A percentile compares a stretch with the other conserved stretches of the same genome.
phyloP scores from a whole-genome alignment of 1,140 invertebrate genomes.

The Eriocheir sinensis region DNA sequence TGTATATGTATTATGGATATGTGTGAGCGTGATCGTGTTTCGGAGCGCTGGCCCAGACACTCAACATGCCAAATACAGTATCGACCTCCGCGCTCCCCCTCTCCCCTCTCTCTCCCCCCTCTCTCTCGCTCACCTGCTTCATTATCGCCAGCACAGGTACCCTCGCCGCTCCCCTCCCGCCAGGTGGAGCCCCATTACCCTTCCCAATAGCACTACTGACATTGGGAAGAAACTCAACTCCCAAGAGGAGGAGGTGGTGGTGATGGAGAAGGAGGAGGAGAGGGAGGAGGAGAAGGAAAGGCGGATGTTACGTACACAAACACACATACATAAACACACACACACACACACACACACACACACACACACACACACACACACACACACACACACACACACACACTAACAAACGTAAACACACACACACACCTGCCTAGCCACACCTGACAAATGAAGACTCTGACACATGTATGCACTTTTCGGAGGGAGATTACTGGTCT shows the following conservation, averaged over 20 bases:
- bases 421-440: background rate
- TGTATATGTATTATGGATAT: too few relatives aligned
- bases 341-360: too few relatives aligned
- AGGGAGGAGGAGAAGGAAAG: too few relatives aligned
- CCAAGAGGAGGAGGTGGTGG: background rate
- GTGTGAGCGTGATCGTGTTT: background rate
- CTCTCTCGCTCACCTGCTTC: background rate
- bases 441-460: background rate
- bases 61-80: constrained; percentile 25
- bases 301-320: too few relatives aligned
- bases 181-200: background rate
- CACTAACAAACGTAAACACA: too few relatives aligned
- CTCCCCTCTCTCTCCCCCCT: background rate
- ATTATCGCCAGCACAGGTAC: background rate
- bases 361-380: too few relatives aligned
- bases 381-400: too few relatives aligned
- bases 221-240: background rate
- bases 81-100: background rate
- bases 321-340: too few relatives aligned
- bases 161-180: background rate
- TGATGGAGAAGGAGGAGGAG: too few relatives aligned
- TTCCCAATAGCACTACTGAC: background rate
- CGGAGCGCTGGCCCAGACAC: background rate
- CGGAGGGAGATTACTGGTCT: background rate
- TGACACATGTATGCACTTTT: background rate